Evolutionary conservation across 2,888 invertebrate genomes (phyloP).

Genomic region (Sinopyrophorus schimmeli): DNA sequence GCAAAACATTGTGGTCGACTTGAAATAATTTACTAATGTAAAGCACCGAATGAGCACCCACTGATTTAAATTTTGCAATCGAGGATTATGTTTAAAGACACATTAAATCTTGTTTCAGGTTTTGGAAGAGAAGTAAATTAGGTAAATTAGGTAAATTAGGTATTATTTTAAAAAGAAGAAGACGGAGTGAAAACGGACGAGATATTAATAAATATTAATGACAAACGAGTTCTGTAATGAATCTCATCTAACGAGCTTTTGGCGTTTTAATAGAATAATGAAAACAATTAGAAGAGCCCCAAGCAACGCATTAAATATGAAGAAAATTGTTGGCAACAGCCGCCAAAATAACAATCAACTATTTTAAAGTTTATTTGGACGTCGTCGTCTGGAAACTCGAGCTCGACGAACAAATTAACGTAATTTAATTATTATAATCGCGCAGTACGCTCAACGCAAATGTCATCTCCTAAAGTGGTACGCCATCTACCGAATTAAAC

Average conservation of each 20-base stretch:
- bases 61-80: too few relatives aligned
- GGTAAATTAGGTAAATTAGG: too few relatives aligned
- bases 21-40: too few relatives aligned
- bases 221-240: conserved; percentile 4
- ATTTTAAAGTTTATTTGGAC: conserved; percentile 6
- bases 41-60: too few relatives aligned
- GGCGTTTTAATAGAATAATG: conserved; percentile 8
- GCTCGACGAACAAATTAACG: conserved; percentile 29
- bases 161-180: conserved; percentile 1
- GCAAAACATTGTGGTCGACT: too few relatives aligned
- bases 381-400: conserved; percentile 19
- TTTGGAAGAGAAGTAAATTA: too few relatives aligned
- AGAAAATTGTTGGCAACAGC: conserved; percentile 16
- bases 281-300: conserved; percentile 23
- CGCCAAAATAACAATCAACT: conserved; percentile 22
- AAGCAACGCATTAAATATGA: conserved; percentile 19
- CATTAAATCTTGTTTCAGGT: too few relatives aligned
- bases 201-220: conserved; percentile 18
- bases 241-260: conserved; percentile 6
- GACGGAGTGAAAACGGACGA: too few relatives aligned
- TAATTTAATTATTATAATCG: conserved; percentile 42
- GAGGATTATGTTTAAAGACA: too few relatives aligned
- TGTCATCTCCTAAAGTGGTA: conserved; percentile 41
- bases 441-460: conserved; percentile 38
- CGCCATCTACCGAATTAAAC: conserved; percentile 44